A percentile compares a stretch with the other conserved stretches of the same genome.
Evolutionary conservation across 2,888 invertebrate species (phyloP).

Genomic region (Coelopa pilipes): DNA sequence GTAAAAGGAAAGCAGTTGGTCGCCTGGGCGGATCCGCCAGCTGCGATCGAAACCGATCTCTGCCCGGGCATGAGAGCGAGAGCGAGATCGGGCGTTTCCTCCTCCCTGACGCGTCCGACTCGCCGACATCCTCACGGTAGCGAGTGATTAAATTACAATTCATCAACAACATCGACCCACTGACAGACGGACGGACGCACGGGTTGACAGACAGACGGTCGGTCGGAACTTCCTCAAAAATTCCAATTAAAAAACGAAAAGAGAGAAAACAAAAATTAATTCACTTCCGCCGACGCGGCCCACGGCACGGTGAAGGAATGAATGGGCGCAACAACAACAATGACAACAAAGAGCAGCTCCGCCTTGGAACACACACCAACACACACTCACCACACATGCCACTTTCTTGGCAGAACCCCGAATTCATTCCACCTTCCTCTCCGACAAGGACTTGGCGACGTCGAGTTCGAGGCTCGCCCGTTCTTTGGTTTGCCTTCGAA

Average conservation of each 20-base stretch:
- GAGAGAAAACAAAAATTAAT: slow-evolving; percentile 1
- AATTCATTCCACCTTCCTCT: too few species aligned
- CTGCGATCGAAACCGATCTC: too few species aligned
- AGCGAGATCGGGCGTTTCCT: neutral
- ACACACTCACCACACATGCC: too few species aligned
- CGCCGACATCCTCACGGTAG: too few species aligned
- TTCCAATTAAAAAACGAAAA: neutral
- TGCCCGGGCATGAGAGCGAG: too few species aligned
- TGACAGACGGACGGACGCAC: neutral
- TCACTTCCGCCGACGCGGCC: slow-evolving; percentile 9
- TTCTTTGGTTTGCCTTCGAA: neutral
- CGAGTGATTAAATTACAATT: slow-evolving; percentile 11
- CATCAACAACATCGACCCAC: neutral
- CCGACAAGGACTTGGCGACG: too few species aligned
- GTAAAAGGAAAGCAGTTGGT: neutral
- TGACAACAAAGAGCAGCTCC: neutral
- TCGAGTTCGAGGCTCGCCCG: too few species aligned
- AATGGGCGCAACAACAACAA: neutral
- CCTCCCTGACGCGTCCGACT: neutral
- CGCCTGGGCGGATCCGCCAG: too few species aligned
- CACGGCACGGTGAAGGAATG: neutral
- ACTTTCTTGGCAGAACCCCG: too few species aligned
- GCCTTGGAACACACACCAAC: too few species aligned
- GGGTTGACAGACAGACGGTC: neutral
- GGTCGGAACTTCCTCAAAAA: slow-evolving; percentile 2